Percentiles rank a stretch among this genome's conserved stretches.
phyloP scores from a whole-genome alignment of 1,140 invertebrate genomes.

The Drosophila mojavensis region DNA sequence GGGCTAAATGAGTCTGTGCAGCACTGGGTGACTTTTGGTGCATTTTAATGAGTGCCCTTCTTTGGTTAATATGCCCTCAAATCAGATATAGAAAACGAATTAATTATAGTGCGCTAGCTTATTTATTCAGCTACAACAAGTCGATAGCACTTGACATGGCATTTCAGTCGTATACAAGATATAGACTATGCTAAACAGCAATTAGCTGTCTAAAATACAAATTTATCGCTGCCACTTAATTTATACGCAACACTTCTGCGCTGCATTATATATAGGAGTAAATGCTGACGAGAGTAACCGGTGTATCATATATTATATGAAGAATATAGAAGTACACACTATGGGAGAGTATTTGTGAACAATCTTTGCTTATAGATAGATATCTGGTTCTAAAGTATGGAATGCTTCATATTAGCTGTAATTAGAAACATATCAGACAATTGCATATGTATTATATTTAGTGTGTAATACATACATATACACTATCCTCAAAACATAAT shows the following conservation, averaged over 20 bases:
- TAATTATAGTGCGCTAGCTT: background rate
- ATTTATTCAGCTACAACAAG: background rate
- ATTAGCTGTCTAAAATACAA: slow-evolving; percentile 4
- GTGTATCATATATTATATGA: too few species aligned
- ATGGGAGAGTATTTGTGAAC: too few species aligned
- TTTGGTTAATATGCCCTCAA: slow-evolving; percentile 16
- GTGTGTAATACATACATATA: too few species aligned
- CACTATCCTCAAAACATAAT: too few species aligned
- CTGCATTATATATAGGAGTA: background rate
- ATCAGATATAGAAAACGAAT: slow-evolving; percentile 3
- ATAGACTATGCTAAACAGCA: too few species aligned
- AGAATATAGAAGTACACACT: too few species aligned
- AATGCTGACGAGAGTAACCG: too few species aligned
- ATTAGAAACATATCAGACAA: too few species aligned
- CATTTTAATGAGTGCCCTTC: slow-evolving; percentile 34
- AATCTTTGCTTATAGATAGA: too few species aligned
- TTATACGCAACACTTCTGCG: background rate
- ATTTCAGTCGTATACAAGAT: background rate
- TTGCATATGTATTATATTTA: too few species aligned
- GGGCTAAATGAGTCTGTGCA: background rate
- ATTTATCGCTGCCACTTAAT: background rate
- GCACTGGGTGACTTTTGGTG: slow-evolving; percentile 18
- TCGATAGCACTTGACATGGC: background rate
- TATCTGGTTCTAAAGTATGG: too few species aligned
- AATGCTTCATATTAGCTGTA: too few species aligned